Percentiles rank a stretch among this genome's conserved stretches.
Conservation (phyloP, 2,888 invertebrate species). For the Acleris sparsana region DNA sequence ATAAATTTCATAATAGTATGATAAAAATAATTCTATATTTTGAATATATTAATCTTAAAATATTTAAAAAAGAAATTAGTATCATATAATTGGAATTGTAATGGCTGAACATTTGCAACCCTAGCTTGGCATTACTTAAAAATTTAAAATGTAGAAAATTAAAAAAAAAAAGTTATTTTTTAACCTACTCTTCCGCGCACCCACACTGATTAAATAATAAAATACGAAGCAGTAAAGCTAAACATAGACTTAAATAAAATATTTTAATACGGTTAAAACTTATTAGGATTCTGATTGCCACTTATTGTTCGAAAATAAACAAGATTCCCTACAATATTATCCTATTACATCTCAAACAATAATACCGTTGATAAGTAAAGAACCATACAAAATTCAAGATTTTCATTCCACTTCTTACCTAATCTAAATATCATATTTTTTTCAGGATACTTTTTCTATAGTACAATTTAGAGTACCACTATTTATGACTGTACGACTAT, state of each 20-base stretch:
- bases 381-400: background rate
- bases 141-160: too few species aligned
- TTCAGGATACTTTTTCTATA: too few species aligned
- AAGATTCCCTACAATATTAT: slow-evolving; percentile 8
- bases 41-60: too few species aligned
- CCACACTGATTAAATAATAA: slow-evolving; percentile 15
- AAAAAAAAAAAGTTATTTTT: background rate
- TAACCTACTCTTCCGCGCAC: slow-evolving; percentile 12
- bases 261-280: background rate
- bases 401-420: background rate
- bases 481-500: too few species aligned
- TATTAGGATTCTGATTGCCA: too few species aligned
- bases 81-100: too few species aligned
- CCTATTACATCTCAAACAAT: slow-evolving; percentile 10
- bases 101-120: too few species aligned
- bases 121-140: too few species aligned
- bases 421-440: background rate
- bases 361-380: slow-evolving; percentile 2
- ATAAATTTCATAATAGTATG: too few species aligned
- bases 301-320: background rate
- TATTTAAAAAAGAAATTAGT: too few species aligned
- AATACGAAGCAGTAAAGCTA: slow-evolving; percentile 22
- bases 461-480: too few species aligned
- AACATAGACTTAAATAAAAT: slow-evolving; percentile 11
- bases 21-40: too few species aligned